A percentile compares a stretch with the other conserved stretches of the same genome.
phyloP scores from a whole-genome alignment of 2,888 invertebrate species.

The Chloroclystis v-ata region DNA sequence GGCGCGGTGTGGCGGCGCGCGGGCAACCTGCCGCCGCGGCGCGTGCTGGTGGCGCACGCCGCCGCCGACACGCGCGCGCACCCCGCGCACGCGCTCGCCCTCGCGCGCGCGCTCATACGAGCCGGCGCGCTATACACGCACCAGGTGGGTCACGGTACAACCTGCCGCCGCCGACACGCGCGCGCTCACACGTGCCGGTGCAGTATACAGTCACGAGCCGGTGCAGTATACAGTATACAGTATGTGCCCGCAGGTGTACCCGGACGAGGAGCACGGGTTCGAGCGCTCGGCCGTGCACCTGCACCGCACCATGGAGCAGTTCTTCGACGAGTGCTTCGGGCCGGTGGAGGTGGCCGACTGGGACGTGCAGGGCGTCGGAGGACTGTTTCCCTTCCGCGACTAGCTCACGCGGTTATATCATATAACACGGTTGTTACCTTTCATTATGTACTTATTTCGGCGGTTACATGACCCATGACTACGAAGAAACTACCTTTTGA shows the following conservation, averaged over 20 bases:
- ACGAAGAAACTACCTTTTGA: too few relatives aligned
- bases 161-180: too few relatives aligned
- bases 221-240: too few relatives aligned
- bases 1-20: slow-evolving; percentile 89
- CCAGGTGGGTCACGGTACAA: slow-evolving; percentile 13
- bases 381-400: slow-evolving; percentile 74
- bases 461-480: too few relatives aligned
- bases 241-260: slow-evolving; percentile 94
- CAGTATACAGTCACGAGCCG: too few relatives aligned
- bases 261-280: slow-evolving; percentile 90
- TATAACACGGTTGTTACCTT: too few relatives aligned
- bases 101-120: slow-evolving; percentile 89
- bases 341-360: slow-evolving; percentile 83
- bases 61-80: slow-evolving; percentile 81
- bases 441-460: too few relatives aligned
- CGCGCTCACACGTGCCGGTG: too few relatives aligned
- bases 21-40: slow-evolving; percentile 81
- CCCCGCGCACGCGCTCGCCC: slow-evolving; percentile 90
- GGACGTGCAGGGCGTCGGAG: slow-evolving; percentile 80
- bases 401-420: slow-evolving; percentile 21
- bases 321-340: slow-evolving; percentile 90
- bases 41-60: slow-evolving; percentile 85
- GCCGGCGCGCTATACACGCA: slow-evolving; percentile 88
- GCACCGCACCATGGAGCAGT: slow-evolving; percentile 90
- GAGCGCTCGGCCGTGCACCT: slow-evolving; percentile 86